phyloP scores from a whole-genome alignment of 2,113 vertebrate genomes.

The Puma concolor region DNA sequence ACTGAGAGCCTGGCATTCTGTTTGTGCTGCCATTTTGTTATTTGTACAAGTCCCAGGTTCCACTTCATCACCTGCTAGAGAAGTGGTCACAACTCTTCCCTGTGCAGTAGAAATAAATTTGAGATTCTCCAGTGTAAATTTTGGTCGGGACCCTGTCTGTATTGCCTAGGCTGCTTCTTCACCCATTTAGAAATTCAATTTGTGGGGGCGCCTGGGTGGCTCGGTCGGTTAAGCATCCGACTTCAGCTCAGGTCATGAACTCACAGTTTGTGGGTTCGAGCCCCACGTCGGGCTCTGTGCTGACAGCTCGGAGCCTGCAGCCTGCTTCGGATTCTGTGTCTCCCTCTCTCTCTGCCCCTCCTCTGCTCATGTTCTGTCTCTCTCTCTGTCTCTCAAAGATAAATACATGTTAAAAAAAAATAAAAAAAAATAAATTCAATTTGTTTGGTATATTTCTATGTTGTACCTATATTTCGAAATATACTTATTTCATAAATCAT shows the following conservation, averaged over 20 bases:
- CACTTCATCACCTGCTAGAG: background rate
- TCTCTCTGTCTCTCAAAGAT: no score
- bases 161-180: background rate
- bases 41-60: background rate
- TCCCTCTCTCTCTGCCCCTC: no score
- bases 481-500: background rate
- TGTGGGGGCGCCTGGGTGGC: no score
- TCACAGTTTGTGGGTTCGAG: no score
- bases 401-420: no score
- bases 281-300: no score
- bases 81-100: background rate
- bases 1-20: background rate
- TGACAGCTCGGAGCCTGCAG: no score
- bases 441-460: background rate
- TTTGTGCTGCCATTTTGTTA: background rate
- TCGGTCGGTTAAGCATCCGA: no score
- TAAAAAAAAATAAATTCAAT: background rate
- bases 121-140: background rate
- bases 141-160: background rate
- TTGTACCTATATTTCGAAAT: background rate
- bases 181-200: background rate
- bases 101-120: background rate
- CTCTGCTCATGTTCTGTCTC: no score
- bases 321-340: no score
- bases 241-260: no score